Conservation (phyloP, 2,113 vertebrate species). For the Numida meleagris region DNA sequence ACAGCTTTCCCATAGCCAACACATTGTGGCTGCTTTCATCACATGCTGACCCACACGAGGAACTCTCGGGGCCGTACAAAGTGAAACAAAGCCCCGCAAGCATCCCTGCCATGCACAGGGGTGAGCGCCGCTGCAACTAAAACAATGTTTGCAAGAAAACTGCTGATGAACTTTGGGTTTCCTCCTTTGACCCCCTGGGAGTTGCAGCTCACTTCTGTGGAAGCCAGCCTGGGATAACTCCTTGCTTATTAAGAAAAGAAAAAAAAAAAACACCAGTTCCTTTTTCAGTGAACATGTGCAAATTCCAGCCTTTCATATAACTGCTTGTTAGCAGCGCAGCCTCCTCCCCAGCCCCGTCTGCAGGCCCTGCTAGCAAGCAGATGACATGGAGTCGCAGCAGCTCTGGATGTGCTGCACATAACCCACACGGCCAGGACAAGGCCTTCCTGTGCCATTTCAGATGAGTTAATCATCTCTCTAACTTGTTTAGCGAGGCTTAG, state of each 20-base stretch:
- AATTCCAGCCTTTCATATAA: neutral
- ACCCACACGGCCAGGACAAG: neutral
- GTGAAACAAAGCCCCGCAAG: neutral
- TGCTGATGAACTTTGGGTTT: conserved; percentile 8
- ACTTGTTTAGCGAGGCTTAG: conserved; percentile 44
- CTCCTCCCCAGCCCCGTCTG: neutral
- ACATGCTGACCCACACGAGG: neutral
- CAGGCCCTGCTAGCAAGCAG: neutral
- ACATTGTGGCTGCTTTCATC: neutral
- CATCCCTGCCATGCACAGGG: fast-evolving
- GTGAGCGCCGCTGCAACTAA: neutral
- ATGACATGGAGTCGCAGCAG: neutral
- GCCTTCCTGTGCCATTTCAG: conserved; percentile 32
- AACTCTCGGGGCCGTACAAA: neutral
- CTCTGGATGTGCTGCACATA: neutral
- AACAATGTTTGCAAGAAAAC: conserved; percentile 6
- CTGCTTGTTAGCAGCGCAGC: neutral
- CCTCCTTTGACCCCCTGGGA: neutral
- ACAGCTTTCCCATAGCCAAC: neutral
- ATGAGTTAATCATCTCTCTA: conserved; percentile 42
- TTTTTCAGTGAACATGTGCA: neutral
- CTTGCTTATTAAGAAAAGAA: conserved; percentile 14
- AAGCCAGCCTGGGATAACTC: neutral
- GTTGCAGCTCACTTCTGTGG: conserved; percentile 4
- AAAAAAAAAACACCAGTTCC: neutral